Base-by-base conservation (phyloP, 2,888 invertebrate species). In the Cryptus viduatorius region DNA sequence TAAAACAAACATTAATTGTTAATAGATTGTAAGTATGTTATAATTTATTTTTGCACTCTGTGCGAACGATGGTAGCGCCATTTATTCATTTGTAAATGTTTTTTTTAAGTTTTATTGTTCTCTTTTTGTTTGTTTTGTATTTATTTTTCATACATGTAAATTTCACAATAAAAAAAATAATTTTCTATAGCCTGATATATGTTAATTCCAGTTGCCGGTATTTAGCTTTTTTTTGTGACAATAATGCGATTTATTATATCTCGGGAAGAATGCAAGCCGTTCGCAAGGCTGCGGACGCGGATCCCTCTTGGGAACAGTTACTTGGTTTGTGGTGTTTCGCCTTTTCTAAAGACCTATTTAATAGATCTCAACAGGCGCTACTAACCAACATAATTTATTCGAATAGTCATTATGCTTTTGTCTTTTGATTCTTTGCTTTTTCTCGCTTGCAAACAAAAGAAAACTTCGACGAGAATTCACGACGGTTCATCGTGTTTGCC, bases 361-460 rank as follows among this genome's bases (percentile, higher is more conserved):
- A 82, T 76, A 68, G 68, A 79, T 37, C 77, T 69, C 64, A 10
- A 56, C 76, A 64, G 76, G 59, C 77, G 75, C 79, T 48, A 72
- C 29, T 59, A 75, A 67, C 84, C 79, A 29, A 76, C 75, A 82
- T 75, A 84, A 71, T 79, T 64, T 24, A 64, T 12, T 69, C 37
- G 46, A 79, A 65, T 65, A 59, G 53, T 85, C 79, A 82, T 85
- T 82, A 82, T n/a, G n/a, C n/a, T n/a, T n/a, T n/a, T n/a, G n/a
- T n/a, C n/a, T n/a, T n/a, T n/a, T n/a, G 31, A 50, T 50, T 3
- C 10, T 14, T 16, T 31, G 53, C 50, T 53, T 68, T 44, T 19
- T 16, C 68, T 37, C 12, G 10, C 16, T 31, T 44, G 14, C 64
- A 56, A 44, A 50, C 59, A 64, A 50, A 79, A 80, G 53, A 72